phyloP scores from a whole-genome alignment of 2,113 vertebrate species.

The Castor canadensis region DNA sequence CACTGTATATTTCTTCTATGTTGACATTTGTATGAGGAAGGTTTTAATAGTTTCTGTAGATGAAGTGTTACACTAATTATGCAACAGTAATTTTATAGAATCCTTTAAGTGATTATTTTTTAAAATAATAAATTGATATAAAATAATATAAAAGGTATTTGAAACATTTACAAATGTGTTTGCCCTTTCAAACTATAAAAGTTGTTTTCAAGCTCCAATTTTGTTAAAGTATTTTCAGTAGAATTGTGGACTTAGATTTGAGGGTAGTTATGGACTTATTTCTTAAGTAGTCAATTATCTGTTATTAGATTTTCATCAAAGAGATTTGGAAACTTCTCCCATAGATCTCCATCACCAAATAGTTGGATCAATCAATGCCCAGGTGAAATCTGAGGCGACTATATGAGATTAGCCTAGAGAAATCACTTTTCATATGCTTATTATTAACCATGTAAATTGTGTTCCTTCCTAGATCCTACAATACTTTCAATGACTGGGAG shows the following conservation, averaged over 20 bases:
- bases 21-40: background rate
- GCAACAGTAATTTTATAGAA: background rate
- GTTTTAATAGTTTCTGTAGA: background rate
- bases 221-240: background rate
- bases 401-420: background rate
- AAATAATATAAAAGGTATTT: constrained; percentile 8
- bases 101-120: background rate
- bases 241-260: background rate
- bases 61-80: background rate
- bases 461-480: background rate
- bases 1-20: background rate
- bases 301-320: background rate
- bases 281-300: background rate
- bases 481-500: background rate
- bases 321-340: background rate
- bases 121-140: background rate
- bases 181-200: background rate
- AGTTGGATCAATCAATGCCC: background rate
- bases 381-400: background rate
- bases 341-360: background rate
- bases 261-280: background rate
- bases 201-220: constrained; percentile 6
- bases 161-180: background rate
- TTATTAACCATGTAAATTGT: background rate
- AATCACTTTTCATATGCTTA: background rate